Evolutionary conservation across 2,797 vertebrate genomes (phyloP), one percentile per base, ranked within the genome.

Genomic region (Chromis chromis): DNA sequence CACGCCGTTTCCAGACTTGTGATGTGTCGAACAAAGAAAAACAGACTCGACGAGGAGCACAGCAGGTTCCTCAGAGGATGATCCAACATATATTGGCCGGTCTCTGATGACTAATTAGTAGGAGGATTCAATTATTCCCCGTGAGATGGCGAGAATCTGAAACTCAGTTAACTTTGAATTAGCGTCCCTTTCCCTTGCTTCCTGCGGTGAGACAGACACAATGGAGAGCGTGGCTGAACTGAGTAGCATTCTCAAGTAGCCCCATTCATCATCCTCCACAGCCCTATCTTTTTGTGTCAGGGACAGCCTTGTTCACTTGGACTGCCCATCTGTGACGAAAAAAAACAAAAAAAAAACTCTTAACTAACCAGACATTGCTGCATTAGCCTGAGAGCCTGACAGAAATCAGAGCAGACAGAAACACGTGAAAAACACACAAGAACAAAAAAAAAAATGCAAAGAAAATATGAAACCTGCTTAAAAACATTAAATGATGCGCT

Each of bases 221-320:
- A 48, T 27, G 49, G 49, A 67, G 76, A 82, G 86, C 65, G 74
- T 56, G 67, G 65, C 79, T 76, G 75, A 85, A 83, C 75, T 74
- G 81, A 83, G 77, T 39, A 70, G 81, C 78, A 69, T 83, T 82
- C 78, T 88, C 86, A 89, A 90, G 78, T 85, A 91, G 76, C 56
- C 57, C 66, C 90, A 93, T 93, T 93, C 87, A 94, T 94, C 90
- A 93, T 92, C 82, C 82, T 74, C 80, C 56, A 68, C 76, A 76
- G 27, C 74, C 59, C 79, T 86, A 89, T 93, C 88, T 88, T 61
- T 63, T 73, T 68, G 75, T 63, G 80, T 91, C 86, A 86, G 79
- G 78, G 79, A 85, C 67, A 86, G 84, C 70, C 81, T 78, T 65
- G 83, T 85, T 90, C 85, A 83, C 62, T 85, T 21, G 27, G 70